Evolutionary conservation across 2,797 vertebrate species (phyloP).

Genomic region (Hyperoplus immaculatus): DNA sequence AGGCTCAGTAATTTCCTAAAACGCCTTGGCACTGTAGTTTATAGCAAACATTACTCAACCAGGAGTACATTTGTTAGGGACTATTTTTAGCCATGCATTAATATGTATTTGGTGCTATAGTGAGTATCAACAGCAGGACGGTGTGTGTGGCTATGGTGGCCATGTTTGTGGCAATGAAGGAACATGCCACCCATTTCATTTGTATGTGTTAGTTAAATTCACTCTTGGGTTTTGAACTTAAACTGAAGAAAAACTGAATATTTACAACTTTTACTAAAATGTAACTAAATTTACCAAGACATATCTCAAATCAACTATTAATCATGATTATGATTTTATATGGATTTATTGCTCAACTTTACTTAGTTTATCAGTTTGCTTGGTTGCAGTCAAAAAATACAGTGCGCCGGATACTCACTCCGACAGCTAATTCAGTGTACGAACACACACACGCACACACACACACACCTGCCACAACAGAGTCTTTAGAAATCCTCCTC

Average conservation of each 20-base stretch:
- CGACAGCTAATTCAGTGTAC: conserved; percentile 50
- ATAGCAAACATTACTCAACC: not conserved
- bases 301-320: too few relatives aligned
- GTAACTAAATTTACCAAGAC: too few relatives aligned
- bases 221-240: not conserved
- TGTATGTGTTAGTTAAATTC: not conserved
- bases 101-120: not conserved
- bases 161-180: not conserved
- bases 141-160: not conserved
- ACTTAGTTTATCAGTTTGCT: conserved; percentile 1
- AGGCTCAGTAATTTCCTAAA: not conserved
- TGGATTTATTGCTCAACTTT: conserved; percentile 8
- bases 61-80: not conserved
- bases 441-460: conserved; percentile 28
- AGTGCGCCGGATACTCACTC: conserved; percentile 5
- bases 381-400: conserved; percentile 6
- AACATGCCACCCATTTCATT: not conserved
- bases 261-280: not conserved
- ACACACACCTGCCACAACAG: conserved; percentile 49
- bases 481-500: conserved; percentile 45
- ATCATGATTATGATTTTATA: not conserved
- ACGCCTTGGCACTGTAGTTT: not conserved
- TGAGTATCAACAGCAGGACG: conserved; percentile 4
- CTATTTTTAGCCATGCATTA: conserved; percentile 28
- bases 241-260: not conserved